Evolutionary conservation across 30 jellyfish, hydroid and myxozoan genomes (phyloP).

Genomic region (Cassiopea xamachana): DNA sequence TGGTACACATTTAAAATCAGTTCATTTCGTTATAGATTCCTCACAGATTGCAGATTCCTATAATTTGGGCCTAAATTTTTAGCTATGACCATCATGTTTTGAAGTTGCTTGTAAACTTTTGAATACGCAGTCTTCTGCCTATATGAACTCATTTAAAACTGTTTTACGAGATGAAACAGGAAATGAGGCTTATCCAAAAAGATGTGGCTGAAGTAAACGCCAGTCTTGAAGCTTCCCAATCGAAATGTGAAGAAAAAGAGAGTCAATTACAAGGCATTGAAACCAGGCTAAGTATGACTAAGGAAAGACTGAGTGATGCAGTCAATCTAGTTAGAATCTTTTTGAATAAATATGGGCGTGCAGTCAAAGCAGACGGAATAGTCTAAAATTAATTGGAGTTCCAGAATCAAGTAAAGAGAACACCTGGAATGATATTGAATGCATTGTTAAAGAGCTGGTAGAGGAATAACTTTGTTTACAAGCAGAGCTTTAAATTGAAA

Average conservation of each 20-base stretch:
- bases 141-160: conserved; percentile 27
- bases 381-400: conserved; percentile 54
- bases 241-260: conserved; percentile 61
- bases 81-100: conserved; percentile 33
- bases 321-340: conserved; percentile 26
- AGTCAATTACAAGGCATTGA: conserved; percentile 69
- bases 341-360: conserved; percentile 31
- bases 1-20: too few species aligned
- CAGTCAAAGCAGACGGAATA: conserved; percentile 53
- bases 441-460: conserved; percentile 52
- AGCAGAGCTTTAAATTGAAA: conserved; percentile 57
- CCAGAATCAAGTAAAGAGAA: conserved; percentile 50
- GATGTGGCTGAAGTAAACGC: conserved; percentile 64
- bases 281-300: conserved; percentile 60
- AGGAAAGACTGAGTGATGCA: conserved; percentile 51
- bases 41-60: too few species aligned
- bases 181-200: conserved; percentile 59
- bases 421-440: conserved; percentile 60
- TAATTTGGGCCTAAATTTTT: conserved; percentile 31
- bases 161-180: conserved; percentile 68
- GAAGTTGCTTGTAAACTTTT: conserved; percentile 47
- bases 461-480: neutral
- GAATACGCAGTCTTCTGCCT: conserved; percentile 34
- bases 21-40: too few species aligned
- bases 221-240: conserved; percentile 59